phyloP scores from a whole-genome alignment of 2,113 vertebrate genomes.

The Oncorhynchus gorbuscha region DNA sequence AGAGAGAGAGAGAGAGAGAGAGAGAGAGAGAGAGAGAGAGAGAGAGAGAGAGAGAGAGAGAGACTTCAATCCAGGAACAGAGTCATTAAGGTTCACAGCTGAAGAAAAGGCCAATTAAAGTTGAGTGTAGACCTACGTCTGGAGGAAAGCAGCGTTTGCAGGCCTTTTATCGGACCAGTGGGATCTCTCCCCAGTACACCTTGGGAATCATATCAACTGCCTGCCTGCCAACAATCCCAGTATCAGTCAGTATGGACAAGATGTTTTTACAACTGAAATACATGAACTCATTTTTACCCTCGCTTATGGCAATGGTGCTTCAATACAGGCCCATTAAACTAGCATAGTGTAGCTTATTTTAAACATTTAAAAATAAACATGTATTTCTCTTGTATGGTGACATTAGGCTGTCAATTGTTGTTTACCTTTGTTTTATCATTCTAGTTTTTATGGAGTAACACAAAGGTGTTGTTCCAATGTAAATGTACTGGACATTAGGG shows the following conservation, averaged over 20 bases:
- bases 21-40: not conserved
- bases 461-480: too few relatives aligned
- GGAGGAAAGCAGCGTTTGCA: slow-evolving; percentile 61
- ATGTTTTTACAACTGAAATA: slow-evolving; percentile 44
- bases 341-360: not conserved
- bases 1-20: not conserved
- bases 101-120: slow-evolving; percentile 73
- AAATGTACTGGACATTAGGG: too few relatives aligned
- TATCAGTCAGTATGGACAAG: slow-evolving; percentile 24
- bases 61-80: slow-evolving; percentile 70
- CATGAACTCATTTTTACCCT: slow-evolving; percentile 39
- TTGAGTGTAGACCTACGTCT: slow-evolving; percentile 51
- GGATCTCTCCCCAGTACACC: slow-evolving; percentile 43
- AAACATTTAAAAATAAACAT: too few relatives aligned
- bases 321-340: not conserved
- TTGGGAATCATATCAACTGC: slow-evolving; percentile 47
- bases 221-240: slow-evolving; percentile 25
- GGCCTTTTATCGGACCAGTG: slow-evolving; percentile 64
- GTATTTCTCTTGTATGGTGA: too few relatives aligned
- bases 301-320: slow-evolving; percentile 28
- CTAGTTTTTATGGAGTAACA: too few relatives aligned
- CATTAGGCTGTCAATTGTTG: too few relatives aligned
- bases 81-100: slow-evolving; percentile 72
- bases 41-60: not conserved
- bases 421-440: too few relatives aligned